Conservation (phyloP, 1,140 invertebrate species). For the Oncopeltus fasciatus region DNA sequence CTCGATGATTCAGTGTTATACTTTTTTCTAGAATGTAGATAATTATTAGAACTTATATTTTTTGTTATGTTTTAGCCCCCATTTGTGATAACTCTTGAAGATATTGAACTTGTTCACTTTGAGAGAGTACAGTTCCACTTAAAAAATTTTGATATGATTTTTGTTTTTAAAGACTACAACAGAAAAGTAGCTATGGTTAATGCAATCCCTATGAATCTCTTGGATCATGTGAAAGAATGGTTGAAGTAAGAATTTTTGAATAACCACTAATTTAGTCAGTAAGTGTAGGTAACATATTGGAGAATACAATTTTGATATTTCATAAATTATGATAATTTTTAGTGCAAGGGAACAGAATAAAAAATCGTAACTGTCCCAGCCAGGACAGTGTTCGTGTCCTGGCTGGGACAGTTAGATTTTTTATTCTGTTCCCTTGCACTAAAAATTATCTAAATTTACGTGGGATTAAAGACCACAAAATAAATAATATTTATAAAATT, state of each 20-base stretch:
- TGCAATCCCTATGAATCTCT: constrained; percentile 94
- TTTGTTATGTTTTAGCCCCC: constrained; percentile 76
- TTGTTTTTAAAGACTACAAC: constrained; percentile 96
- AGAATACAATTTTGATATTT: too few species aligned
- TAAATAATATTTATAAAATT: too few species aligned
- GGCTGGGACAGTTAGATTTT: too few species aligned
- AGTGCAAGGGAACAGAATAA: too few species aligned
- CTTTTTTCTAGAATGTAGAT: not conserved
- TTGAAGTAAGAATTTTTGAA: constrained; percentile 67
- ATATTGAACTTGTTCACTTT: constrained; percentile 96
- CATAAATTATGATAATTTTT: too few species aligned
- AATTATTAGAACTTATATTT: constrained; percentile 7
- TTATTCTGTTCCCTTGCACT: too few species aligned
- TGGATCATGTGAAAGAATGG: constrained; percentile 99
- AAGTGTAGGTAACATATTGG: too few species aligned
- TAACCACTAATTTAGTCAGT: too few species aligned
- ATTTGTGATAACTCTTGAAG: constrained; percentile 94
- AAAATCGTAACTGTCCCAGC: too few species aligned
- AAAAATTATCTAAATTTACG: too few species aligned
- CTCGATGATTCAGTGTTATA: not conserved
- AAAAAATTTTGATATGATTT: constrained; percentile 99
- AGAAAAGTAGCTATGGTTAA: constrained; percentile 91
- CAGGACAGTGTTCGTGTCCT: too few species aligned
- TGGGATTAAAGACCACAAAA: too few species aligned
- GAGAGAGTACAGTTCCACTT: constrained; percentile 96